Conservation (phyloP, 2,113 vertebrate species). For the Clarias gariepinus region DNA sequence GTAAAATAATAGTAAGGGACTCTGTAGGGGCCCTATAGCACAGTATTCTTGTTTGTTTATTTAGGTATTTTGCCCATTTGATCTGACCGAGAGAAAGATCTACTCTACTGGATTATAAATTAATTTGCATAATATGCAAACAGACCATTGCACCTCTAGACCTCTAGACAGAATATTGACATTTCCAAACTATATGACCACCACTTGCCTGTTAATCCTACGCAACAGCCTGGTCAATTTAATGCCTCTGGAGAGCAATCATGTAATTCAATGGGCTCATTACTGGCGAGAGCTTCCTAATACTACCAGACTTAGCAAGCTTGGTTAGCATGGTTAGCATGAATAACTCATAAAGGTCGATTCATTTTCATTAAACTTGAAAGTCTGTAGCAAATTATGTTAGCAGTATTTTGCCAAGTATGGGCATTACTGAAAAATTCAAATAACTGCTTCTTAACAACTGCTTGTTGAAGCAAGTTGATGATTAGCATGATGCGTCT, state of each 20-base stretch:
- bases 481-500: background rate
- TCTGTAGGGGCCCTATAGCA: background rate
- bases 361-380: background rate
- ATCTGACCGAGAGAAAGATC: background rate
- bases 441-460: background rate
- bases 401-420: background rate
- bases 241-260: slow-evolving; percentile 45
- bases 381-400: background rate
- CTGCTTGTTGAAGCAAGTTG: background rate
- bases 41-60: background rate
- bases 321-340: background rate
- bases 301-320: slow-evolving; percentile 17
- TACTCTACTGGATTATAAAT: background rate
- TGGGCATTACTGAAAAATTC: background rate
- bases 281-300: slow-evolving; percentile 43
- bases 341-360: background rate
- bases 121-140: background rate
- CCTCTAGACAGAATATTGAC: background rate
- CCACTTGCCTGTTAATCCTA: background rate
- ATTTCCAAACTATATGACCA: background rate
- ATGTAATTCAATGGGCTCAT: slow-evolving; percentile 51
- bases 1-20: too few relatives aligned
- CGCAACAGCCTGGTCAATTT: slow-evolving; percentile 48
- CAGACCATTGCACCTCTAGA: background rate
- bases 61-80: background rate